Evolutionary conservation across 2,888 invertebrate genomes (phyloP).

Genomic region (Drosophila setosimentum): DNA sequence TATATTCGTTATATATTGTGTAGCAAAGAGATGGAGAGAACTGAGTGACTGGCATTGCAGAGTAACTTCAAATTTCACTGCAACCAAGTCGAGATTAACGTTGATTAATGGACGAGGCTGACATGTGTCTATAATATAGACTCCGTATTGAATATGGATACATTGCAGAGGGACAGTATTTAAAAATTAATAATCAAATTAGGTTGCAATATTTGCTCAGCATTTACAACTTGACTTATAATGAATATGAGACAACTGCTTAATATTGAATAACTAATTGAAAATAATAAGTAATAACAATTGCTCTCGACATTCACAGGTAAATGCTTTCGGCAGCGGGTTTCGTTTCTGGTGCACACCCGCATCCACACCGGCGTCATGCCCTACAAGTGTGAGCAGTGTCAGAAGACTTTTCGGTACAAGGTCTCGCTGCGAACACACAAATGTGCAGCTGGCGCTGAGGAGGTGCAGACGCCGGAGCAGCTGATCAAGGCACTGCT

Average conservation of each 20-base stretch:
- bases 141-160: too few relatives aligned
- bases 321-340: constrained; percentile 94
- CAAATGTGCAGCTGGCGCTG: constrained; percentile 87
- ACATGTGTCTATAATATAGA: too few relatives aligned
- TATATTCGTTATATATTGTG: too few relatives aligned
- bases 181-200: not conserved
- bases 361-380: constrained; percentile 93
- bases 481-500: constrained; percentile 79
- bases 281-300: not conserved
- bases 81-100: too few relatives aligned
- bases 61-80: too few relatives aligned
- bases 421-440: constrained; percentile 94
- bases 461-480: constrained; percentile 71
- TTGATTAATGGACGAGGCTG: too few relatives aligned
- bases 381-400: constrained; percentile 93
- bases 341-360: constrained; percentile 93
- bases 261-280: not conserved
- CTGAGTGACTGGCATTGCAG: too few relatives aligned
- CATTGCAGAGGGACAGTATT: too few relatives aligned
- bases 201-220: not conserved
- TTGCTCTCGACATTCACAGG: constrained; percentile 86
- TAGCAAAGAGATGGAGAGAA: too few relatives aligned
- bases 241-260: not conserved
- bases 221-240: not conserved
- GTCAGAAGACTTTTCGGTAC: constrained; percentile 93